These are phyloP conservation scores for Chaetodon auriga DNA, from an alignment of 2,113 vertebrate genomes.

Conservation along the genomic window DNA sequence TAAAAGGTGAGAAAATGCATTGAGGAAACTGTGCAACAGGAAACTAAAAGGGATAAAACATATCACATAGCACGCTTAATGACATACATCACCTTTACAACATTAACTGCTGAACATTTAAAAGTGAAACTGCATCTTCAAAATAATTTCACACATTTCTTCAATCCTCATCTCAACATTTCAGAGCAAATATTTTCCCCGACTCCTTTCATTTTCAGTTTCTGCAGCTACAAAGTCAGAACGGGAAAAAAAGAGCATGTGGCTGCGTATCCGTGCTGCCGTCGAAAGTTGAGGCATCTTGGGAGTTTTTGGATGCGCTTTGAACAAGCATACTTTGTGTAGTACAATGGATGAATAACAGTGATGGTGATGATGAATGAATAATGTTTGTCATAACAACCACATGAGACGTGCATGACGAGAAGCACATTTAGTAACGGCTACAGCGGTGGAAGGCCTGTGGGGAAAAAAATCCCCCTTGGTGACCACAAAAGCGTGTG, in stretches of 20 bases:
- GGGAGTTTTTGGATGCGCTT: constrained; percentile 56
- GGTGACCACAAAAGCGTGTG: constrained; percentile 55
- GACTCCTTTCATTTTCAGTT: constrained; percentile 32
- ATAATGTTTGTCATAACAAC: constrained; percentile 64
- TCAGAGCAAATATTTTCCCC: constrained; percentile 7
- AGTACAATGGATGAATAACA: constrained; percentile 44
- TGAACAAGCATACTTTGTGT: constrained; percentile 45
- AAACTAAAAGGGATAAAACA: not conserved
- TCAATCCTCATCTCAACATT: constrained; percentile 26
- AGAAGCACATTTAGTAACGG: constrained; percentile 52
- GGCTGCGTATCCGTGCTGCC: constrained; percentile 9
- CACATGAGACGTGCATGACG: constrained; percentile 49
- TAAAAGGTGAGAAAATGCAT: not conserved
- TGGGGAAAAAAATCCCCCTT: constrained; percentile 46
- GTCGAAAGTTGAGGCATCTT: constrained; percentile 44
- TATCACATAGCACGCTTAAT: not conserved
- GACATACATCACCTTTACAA: constrained; percentile 3
- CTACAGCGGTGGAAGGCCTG: constrained; percentile 38
- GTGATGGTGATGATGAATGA: constrained; percentile 48
- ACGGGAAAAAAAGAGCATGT: constrained; percentile 6
- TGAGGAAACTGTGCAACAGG: not conserved
- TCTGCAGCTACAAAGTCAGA: constrained; percentile 18
- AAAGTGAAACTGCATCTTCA: not conserved
- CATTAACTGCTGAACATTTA: not conserved
- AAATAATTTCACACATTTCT: constrained; percentile 16